phyloP scores from a whole-genome alignment of 2,797 vertebrate species.

The Neosilurus mollespiculum region DNA sequence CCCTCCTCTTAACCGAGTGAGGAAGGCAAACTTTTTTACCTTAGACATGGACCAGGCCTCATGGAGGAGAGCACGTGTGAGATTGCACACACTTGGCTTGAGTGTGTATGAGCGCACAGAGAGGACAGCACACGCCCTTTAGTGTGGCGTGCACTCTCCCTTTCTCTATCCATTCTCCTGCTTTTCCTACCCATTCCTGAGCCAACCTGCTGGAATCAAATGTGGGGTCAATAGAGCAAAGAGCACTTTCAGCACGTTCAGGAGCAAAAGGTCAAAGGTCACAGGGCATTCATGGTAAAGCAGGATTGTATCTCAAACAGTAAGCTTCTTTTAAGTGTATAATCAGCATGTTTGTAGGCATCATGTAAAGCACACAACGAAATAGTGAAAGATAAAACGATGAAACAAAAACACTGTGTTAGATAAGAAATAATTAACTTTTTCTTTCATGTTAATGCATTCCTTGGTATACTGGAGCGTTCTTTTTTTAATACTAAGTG shows the following conservation, averaged over 20 bases:
- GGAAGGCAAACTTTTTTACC: conserved; percentile 75
- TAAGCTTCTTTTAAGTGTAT: conserved; percentile 7
- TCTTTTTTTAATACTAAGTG: background rate
- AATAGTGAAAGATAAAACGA: background rate
- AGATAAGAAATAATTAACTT: background rate
- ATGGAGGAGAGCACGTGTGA: conserved; percentile 64
- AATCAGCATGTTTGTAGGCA: background rate
- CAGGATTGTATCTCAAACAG: conserved; percentile 42
- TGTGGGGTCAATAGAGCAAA: conserved; percentile 78
- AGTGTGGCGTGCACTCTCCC: conserved; percentile 64
- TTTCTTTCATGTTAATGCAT: background rate
- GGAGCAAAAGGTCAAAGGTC: conserved; percentile 49
- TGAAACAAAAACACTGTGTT: background rate
- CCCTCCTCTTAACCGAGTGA: conserved; percentile 63
- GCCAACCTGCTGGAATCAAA: conserved; percentile 84
- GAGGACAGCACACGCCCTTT: conserved; percentile 70
- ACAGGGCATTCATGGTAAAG: conserved; percentile 52
- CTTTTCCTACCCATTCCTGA: conserved; percentile 76
- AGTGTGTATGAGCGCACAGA: conserved; percentile 67
- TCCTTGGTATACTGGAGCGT: background rate
- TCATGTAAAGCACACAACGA: conserved; percentile 3
- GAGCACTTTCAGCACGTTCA: conserved; percentile 67
- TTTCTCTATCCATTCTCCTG: conserved; percentile 59
- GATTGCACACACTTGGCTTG: conserved; percentile 70
- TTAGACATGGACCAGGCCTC: conserved; percentile 76